Base-by-base conservation (phyloP, 2,797 vertebrate species). In the Gobionotothen gibberifrons region DNA sequence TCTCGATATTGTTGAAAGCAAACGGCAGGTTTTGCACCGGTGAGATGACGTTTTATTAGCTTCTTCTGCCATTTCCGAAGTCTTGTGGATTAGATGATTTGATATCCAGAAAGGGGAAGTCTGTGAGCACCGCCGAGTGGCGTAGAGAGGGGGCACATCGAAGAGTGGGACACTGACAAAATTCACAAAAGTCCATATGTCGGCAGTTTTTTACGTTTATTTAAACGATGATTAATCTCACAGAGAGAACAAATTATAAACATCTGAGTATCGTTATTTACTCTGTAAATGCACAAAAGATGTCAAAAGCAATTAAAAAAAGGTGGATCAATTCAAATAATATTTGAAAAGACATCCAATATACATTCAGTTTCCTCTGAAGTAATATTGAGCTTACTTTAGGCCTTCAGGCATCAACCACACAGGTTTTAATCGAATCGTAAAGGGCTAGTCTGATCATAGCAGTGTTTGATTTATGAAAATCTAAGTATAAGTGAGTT, bases 101-200 rank as follows among this genome's bases (percentile, higher is more conserved):
- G 76, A 82, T 87, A 88, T 74, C 62, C 74, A 74, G 68, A 84
- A 77, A 88, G 88, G 79, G 81, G 51, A 93, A 91, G 93, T 85
- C 84, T 94, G 78, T 91, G 93, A 94, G 94, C 94, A 91, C 94
- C 93, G 92, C 94, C 93, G 94, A 94, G 93, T 90, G 93, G 94
- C 89, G 93, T 92, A 87, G 43, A 85, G 76, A 90, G 91, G 90
- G 84, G 89, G 69, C 87, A 91, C 90, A 91, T 58, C 69, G 83
- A 67, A 57, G 47, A 72, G 39, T 53, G 62, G 54, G 40, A 76
- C 54, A 76, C 6, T 57, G 67, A 68, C 48, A 68, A 32, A 61
- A 63, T 49, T 47, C 9, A 74, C 13, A 60, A 11, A 61, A 36
- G 69, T 70, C 12, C 26, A 49, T 36, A 36, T 40, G 43, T 9